These are phyloP conservation scores for Hylomyscus alleni DNA, from an alignment of 2,797 vertebrate genomes.

Conservation along the genomic window DNA sequence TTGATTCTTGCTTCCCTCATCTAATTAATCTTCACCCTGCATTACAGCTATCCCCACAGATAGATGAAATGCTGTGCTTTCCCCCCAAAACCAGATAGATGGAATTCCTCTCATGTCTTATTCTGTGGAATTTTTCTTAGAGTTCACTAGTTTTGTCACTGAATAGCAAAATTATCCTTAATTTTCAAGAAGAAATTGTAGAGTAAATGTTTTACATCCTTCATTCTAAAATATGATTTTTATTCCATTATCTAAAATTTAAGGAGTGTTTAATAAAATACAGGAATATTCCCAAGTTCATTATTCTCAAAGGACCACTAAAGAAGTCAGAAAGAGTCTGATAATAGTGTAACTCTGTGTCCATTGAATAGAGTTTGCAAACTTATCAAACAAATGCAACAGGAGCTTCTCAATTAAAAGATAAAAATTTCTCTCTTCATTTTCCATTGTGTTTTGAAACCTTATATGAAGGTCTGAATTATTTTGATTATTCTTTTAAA, in stretches of 20 bases:
- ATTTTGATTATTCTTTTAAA: conserved; percentile 25
- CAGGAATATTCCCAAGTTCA: neutral
- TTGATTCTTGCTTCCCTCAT: neutral
- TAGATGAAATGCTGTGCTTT: neutral
- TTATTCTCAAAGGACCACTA: conserved; percentile 5
- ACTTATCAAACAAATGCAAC: conserved; percentile 30
- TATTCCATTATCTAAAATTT: neutral
- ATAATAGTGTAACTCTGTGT: neutral
- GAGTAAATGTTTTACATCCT: neutral
- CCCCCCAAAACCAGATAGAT: fast-evolving
- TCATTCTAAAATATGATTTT: neutral
- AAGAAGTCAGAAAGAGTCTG: neutral
- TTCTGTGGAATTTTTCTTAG: neutral
- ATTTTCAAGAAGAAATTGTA: neutral
- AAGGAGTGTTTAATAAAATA: neutral
- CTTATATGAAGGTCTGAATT: neutral
- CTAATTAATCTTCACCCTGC: neutral
- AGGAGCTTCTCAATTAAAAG: conserved; percentile 1
- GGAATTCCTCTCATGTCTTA: neutral
- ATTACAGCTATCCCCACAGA: neutral
- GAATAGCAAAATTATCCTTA: neutral
- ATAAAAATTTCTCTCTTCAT: conserved; percentile 11
- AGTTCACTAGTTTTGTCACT: neutral
- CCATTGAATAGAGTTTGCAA: neutral
- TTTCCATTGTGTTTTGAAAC: conserved; percentile 28